These are phyloP conservation scores for Heliconius himera DNA, from an alignment of 1,140 invertebrate species.

Conservation along the genomic window DNA sequence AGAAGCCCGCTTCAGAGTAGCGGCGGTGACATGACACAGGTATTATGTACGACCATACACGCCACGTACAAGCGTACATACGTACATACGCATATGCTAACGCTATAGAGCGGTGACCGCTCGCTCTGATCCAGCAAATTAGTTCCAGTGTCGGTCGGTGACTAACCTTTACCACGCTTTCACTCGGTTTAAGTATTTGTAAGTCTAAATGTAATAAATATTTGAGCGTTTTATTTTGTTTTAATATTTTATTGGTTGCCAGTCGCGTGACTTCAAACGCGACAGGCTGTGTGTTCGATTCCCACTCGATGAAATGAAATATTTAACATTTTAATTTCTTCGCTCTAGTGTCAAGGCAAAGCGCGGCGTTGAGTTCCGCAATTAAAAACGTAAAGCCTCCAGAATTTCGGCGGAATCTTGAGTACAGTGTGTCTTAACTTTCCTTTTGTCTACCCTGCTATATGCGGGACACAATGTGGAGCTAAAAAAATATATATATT, in stretches of 20 bases:
- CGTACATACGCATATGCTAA: neutral
- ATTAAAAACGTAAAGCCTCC: too few relatives aligned
- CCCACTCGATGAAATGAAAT: too few relatives aligned
- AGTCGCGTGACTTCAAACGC: too few relatives aligned
- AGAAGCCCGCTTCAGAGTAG: constrained; percentile 31
- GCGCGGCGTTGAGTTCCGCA: too few relatives aligned
- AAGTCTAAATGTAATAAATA: neutral
- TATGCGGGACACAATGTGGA: too few relatives aligned
- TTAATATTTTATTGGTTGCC: neutral
- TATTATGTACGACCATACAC: constrained; percentile 24
- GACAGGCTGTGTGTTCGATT: too few relatives aligned
- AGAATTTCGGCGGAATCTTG: too few relatives aligned
- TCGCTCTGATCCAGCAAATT: constrained; percentile 22
- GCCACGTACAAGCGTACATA: neutral
- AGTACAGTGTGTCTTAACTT: too few relatives aligned
- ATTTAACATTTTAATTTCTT: too few relatives aligned
- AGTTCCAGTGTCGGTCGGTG: constrained; percentile 14
- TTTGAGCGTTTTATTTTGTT: neutral
- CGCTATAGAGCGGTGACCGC: constrained; percentile 23
- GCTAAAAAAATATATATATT: too few relatives aligned
- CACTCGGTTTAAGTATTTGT: neutral
- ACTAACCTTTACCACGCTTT: constrained; percentile 11
- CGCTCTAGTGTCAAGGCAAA: too few relatives aligned
- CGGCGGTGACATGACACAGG: constrained; percentile 33
- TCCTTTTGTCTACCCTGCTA: too few relatives aligned